Evolutionary conservation across 2,888 invertebrate genomes (phyloP).

Genomic region (Apotomis turbidana): DNA sequence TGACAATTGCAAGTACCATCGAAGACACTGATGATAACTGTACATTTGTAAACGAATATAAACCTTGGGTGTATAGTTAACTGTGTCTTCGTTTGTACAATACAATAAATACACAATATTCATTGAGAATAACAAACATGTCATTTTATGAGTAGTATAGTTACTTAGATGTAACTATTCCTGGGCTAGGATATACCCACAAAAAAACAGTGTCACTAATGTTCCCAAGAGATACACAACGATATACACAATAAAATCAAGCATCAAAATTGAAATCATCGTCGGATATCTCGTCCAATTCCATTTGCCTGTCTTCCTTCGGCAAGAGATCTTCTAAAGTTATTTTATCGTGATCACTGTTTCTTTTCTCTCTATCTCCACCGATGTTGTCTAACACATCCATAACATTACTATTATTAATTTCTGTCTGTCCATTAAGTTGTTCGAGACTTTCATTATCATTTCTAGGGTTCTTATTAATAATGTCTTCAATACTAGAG

Average conservation of each 20-base stretch:
- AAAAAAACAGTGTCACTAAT: no score
- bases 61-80: no score
- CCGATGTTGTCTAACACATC: conserved; percentile 15
- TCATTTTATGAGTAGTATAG: no score
- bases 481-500: conserved; percentile 36
- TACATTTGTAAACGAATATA: no score
- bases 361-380: conserved; percentile 4
- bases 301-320: conserved; percentile 16
- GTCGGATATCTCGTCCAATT: conserved; percentile 42
- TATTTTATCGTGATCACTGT: conserved; percentile 30
- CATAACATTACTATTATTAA: conserved; percentile 9
- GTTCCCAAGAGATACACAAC: neutral
- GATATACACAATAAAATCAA: conserved; percentile 4
- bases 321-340: conserved; percentile 40
- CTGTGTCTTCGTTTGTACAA: no score
- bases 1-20: no score
- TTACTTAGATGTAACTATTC: no score
- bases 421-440: neutral
- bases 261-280: conserved; percentile 43
- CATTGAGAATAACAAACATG: no score
- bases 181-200: no score
- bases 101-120: no score
- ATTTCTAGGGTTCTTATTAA: conserved; percentile 31
- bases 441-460: neutral
- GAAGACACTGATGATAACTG: no score